phyloP scores from a whole-genome alignment of 35 echinoderm and acorn worm species.

The Lytechinus pictus region DNA sequence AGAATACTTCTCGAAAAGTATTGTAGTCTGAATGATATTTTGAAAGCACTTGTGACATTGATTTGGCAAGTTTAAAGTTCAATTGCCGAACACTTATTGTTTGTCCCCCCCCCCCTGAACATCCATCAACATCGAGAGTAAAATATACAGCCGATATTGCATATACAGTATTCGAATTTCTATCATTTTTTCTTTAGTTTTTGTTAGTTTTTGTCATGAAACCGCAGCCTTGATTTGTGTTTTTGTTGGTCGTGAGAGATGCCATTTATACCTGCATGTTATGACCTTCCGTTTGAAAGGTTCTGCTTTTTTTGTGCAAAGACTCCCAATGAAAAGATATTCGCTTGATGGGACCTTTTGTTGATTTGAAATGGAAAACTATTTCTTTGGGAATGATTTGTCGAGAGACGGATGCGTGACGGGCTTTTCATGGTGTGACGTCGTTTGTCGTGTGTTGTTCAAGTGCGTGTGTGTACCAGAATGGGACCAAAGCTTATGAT shows the following conservation, averaged over 20 bases:
- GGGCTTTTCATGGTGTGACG: neutral
- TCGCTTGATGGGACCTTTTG: neutral
- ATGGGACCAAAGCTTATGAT: neutral
- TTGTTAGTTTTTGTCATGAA: neutral
- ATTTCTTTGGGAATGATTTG: slow-evolving; percentile 19
- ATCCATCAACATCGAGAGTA: neutral
- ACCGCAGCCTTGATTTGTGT: neutral
- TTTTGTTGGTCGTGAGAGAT: neutral
- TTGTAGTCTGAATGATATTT: neutral
- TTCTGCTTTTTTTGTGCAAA: neutral
- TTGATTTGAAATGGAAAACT: neutral
- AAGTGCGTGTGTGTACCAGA: neutral
- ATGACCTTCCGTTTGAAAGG: neutral
- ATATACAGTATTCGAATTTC: neutral
- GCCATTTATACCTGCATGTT: neutral
- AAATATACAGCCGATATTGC: neutral
- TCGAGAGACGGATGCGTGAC: neutral
- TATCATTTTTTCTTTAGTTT: neutral
- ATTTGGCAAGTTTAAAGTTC: neutral
- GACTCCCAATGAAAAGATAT: neutral
- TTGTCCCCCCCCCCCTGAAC: neutral
- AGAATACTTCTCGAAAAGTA: neutral
- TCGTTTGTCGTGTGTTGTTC: neutral
- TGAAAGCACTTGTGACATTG: neutral
- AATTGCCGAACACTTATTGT: neutral